Percentiles rank a stretch among this genome's conserved stretches.
Conservation (phyloP, 2,888 invertebrate species). For the Campoletis raptor region DNA sequence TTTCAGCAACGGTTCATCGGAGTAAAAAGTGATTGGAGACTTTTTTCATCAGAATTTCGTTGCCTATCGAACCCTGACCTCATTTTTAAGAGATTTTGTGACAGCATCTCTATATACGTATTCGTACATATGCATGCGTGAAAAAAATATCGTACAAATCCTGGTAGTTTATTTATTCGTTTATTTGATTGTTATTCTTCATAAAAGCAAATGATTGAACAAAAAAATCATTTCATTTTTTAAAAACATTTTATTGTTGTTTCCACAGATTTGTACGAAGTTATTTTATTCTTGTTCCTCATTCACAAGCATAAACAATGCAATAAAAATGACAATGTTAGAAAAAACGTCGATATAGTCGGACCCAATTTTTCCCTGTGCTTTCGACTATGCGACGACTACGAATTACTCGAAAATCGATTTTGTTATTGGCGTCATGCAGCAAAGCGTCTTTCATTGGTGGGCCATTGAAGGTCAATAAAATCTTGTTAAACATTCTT, state of each 20-base stretch:
- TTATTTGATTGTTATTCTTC: background rate
- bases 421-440: constrained; percentile 52
- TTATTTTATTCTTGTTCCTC: background rate
- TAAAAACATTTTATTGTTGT: background rate
- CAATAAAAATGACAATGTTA: constrained; percentile 4
- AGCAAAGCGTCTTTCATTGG: constrained; percentile 23
- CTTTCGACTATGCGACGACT: constrained; percentile 55
- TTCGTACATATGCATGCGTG: constrained; percentile 9
- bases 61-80: background rate
- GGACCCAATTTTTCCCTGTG: constrained; percentile 36
- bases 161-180: background rate
- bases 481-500: constrained; percentile 15
- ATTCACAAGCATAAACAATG: constrained; percentile 38
- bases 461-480: constrained; percentile 26
- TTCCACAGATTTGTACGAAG: constrained; percentile 21
- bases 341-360: constrained; percentile 49
- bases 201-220: background rate
- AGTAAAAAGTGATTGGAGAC: background rate
- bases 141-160: constrained; percentile 27
- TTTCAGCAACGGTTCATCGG: background rate
- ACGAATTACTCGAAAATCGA: constrained; percentile 14
- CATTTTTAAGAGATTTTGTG: background rate
- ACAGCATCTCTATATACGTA: background rate
- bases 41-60: background rate
- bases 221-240: background rate